Percentiles rank a stretch among this genome's conserved stretches.
phyloP scores from a whole-genome alignment of 1,140 invertebrate species.

The Cotesia typhae region DNA sequence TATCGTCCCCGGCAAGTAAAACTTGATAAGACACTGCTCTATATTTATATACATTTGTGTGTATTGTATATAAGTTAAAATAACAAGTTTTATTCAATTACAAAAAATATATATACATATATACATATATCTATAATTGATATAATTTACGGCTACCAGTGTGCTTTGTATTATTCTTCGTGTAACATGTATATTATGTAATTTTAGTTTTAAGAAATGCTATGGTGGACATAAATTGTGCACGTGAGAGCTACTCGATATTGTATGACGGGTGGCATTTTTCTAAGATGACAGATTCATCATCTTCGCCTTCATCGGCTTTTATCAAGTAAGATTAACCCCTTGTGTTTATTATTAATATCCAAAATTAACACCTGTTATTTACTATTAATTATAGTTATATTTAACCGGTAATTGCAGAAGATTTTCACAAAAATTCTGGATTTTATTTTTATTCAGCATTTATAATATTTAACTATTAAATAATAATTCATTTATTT shows the following conservation, averaged over 20 bases:
- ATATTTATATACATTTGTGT: no score
- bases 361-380: slow-evolving; percentile 1
- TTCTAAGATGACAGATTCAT: slow-evolving; percentile 54
- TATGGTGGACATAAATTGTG: slow-evolving; percentile 52
- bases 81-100: no score
- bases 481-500: not conserved
- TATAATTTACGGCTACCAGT: not conserved
- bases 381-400: not conserved
- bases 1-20: no score
- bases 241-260: slow-evolving; percentile 45
- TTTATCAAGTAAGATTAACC: slow-evolving; percentile 48
- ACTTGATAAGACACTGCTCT: no score
- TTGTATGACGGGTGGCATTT: slow-evolving; percentile 46
- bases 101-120: no score
- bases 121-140: no score
- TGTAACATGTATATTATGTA: slow-evolving; percentile 13
- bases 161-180: not conserved
- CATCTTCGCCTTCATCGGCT: slow-evolving; percentile 46
- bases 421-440: no score
- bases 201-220: slow-evolving; percentile 41
- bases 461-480: no score
- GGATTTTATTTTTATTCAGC: no score
- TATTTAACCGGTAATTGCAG: not conserved
- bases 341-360: not conserved
- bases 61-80: no score